Percentiles rank a stretch among this genome's conserved stretches.
These are phyloP conservation scores for Cryptoleucopteryx plumbea DNA, from an alignment of 2,113 vertebrate species.

Conservation along the genomic window DNA sequence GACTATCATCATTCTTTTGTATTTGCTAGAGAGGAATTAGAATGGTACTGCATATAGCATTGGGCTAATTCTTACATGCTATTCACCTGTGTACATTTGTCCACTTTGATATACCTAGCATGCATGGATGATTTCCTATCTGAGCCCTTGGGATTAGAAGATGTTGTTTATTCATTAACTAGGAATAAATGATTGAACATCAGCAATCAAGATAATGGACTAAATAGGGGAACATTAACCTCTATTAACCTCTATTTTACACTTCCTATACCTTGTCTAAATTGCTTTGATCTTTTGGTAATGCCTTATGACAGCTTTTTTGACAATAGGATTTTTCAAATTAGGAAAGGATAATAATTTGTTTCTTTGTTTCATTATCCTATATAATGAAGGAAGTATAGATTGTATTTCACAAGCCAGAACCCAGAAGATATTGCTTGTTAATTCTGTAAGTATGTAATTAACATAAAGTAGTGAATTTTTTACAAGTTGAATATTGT, in stretches of 20 bases:
- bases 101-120: neutral
- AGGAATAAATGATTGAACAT: neutral
- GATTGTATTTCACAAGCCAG: neutral
- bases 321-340: neutral
- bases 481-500: neutral
- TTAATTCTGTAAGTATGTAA: neutral
- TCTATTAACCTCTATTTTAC: slow-evolving; percentile 26
- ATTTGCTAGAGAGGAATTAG: neutral
- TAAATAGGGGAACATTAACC: neutral
- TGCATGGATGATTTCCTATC: neutral
- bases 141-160: neutral
- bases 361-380: neutral
- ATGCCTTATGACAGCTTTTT: neutral
- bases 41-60: neutral
- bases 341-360: neutral
- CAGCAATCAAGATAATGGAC: neutral
- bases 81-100: neutral
- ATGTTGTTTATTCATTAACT: slow-evolving; percentile 30
- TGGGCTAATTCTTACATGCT: neutral
- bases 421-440: neutral
- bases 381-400: neutral
- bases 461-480: neutral
- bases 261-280: neutral
- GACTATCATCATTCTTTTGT: neutral
- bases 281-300: neutral